phyloP scores from a whole-genome alignment of 2,797 vertebrate species.

The Sebastes iracundus region DNA sequence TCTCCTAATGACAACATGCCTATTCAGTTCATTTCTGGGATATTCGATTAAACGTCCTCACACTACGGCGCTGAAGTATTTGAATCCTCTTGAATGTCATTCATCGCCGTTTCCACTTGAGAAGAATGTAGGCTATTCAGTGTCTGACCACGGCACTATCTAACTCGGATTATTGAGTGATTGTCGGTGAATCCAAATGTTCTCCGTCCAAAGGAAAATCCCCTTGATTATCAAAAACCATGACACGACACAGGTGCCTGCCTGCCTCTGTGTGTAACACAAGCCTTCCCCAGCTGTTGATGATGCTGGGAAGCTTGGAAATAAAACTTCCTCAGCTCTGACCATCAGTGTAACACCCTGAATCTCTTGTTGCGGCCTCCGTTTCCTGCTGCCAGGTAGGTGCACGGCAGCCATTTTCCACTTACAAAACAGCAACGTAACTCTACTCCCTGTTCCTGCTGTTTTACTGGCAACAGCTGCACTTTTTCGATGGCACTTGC shows the following conservation, averaged over 20 bases:
- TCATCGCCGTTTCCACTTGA: constrained; percentile 7
- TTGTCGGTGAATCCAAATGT: constrained; percentile 51
- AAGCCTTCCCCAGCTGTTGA: constrained; percentile 40
- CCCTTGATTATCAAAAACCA: constrained; percentile 43
- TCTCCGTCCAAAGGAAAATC: constrained; percentile 63
- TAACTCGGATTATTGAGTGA: constrained; percentile 62
- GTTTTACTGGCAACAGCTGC: not conserved
- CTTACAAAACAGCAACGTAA: constrained; percentile 15
- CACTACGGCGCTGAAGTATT: not conserved
- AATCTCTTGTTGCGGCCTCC: not conserved
- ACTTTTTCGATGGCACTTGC: not conserved
- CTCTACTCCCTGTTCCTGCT: not conserved
- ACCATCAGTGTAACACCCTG: not conserved
- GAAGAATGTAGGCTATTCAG: constrained; percentile 46
- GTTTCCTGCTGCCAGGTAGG: constrained; percentile 14
- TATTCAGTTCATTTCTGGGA: not conserved
- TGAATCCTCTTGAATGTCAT: not conserved
- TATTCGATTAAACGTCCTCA: not conserved
- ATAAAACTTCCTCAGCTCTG: not conserved
- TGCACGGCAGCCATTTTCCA: constrained; percentile 63
- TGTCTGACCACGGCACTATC: constrained; percentile 41
- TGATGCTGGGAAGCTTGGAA: constrained; percentile 10
- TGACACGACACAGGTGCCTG: constrained; percentile 43
- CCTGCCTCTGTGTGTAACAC: constrained; percentile 35
- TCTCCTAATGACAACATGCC: constrained; percentile 14